These are phyloP conservation scores for Xanthia togata DNA, from an alignment of 2,888 invertebrate genomes.

Conservation along the genomic window DNA sequence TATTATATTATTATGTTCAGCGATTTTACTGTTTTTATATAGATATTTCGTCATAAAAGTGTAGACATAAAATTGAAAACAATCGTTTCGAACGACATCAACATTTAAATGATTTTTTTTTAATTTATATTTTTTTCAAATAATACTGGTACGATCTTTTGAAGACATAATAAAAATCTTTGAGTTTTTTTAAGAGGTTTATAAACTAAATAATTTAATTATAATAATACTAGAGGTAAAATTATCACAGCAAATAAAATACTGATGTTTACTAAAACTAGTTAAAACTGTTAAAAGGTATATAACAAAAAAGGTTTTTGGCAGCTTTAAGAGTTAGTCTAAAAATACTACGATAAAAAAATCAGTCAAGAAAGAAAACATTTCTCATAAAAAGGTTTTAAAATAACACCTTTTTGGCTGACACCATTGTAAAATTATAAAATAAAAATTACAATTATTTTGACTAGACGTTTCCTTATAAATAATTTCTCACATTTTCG, in stretches of 20 bases:
- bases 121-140: slow-evolving; percentile 4
- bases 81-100: slow-evolving; percentile 63
- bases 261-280: slow-evolving; percentile 47
- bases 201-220: slow-evolving; percentile 38
- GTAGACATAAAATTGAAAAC: slow-evolving; percentile 54
- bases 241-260: slow-evolving; percentile 67
- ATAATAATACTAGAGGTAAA: slow-evolving; percentile 53
- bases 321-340: slow-evolving; percentile 30
- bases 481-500: slow-evolving; percentile 47
- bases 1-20: slow-evolving; percentile 41
- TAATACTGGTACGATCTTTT: slow-evolving; percentile 54
- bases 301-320: slow-evolving; percentile 37
- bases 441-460: slow-evolving; percentile 23
- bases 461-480: slow-evolving; percentile 54
- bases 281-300: slow-evolving; percentile 14
- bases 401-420: not conserved
- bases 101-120: slow-evolving; percentile 37
- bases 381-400: slow-evolving; percentile 5
- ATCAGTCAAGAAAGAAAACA: slow-evolving; percentile 29
- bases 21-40: slow-evolving; percentile 30
- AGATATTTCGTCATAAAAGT: slow-evolving; percentile 37
- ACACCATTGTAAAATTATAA: slow-evolving; percentile 23
- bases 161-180: slow-evolving; percentile 43
- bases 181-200: slow-evolving; percentile 19
- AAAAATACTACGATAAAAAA: slow-evolving; percentile 18